Percentiles rank a stretch among this genome's conserved stretches.
These are phyloP conservation scores for Chelmon rostratus DNA, from an alignment of 2,797 vertebrate genomes.

Conservation along the genomic window DNA sequence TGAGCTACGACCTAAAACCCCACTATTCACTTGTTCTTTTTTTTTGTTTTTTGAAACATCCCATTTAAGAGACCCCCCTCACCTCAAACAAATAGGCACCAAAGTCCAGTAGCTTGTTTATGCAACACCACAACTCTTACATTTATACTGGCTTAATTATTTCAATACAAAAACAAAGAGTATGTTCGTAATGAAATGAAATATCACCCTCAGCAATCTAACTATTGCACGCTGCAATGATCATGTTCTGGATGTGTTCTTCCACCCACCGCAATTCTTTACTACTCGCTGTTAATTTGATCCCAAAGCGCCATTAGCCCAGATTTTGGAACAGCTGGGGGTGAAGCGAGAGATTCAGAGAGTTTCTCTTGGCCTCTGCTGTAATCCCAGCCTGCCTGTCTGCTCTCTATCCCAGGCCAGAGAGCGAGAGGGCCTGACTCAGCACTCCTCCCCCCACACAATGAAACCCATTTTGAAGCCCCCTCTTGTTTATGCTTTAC, in stretches of 20 bases:
- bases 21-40: conserved; percentile 82
- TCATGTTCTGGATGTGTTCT: not conserved
- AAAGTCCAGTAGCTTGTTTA: conserved; percentile 52
- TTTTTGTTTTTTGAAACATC: conserved; percentile 64
- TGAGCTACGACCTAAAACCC: conserved; percentile 88
- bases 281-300: conserved; percentile 62
- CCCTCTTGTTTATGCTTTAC: conserved; percentile 93
- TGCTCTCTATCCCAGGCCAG: conserved; percentile 76
- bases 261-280: conserved; percentile 34
- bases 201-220: not conserved
- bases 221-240: not conserved
- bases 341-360: conserved; percentile 74
- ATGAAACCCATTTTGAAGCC: conserved; percentile 91
- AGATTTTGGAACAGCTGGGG: conserved; percentile 79
- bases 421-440: conserved; percentile 87
- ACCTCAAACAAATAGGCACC: conserved; percentile 57
- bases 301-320: conserved; percentile 65
- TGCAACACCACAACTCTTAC: conserved; percentile 23
- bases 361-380: conserved; percentile 75
- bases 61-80: conserved; percentile 50
- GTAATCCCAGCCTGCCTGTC: conserved; percentile 81
- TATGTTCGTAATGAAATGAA: conserved; percentile 9
- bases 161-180: conserved; percentile 18
- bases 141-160: conserved; percentile 26
- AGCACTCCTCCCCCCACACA: conserved; percentile 87